These are phyloP conservation scores for Asteroscopus sphinx DNA, from an alignment of 2,888 invertebrate genomes.

Conservation along the genomic window DNA sequence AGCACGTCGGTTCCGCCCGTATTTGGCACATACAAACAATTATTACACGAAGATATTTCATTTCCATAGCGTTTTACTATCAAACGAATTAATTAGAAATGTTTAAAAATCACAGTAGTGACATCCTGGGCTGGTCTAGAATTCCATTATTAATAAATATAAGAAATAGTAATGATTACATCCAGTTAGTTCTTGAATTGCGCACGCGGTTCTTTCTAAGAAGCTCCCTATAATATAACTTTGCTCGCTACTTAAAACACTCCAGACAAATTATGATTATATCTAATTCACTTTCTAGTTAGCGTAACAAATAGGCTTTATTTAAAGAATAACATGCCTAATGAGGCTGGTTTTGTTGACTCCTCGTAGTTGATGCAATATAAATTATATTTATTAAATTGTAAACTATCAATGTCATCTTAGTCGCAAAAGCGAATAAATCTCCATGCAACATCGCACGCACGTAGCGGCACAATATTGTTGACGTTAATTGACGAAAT, in stretches of 20 bases:
- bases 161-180: constrained; percentile 65
- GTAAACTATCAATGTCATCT: constrained; percentile 7
- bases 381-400: background rate
- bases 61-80: background rate
- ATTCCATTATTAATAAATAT: constrained; percentile 65
- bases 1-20: constrained; percentile 72
- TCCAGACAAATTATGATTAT: constrained; percentile 71
- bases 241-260: constrained; percentile 64
- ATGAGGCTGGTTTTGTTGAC: constrained; percentile 9
- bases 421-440: constrained; percentile 40
- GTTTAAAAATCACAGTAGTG: constrained; percentile 34
- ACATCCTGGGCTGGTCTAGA: constrained; percentile 54
- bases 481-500: constrained; percentile 82
- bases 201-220: constrained; percentile 64
- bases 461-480: constrained; percentile 72
- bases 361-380: background rate
- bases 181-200: constrained; percentile 58
- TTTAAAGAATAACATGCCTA: constrained; percentile 21
- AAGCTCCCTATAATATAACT: constrained; percentile 72
- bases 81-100: constrained; percentile 16
- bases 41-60: constrained; percentile 13
- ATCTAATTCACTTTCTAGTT: constrained; percentile 77
- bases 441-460: constrained; percentile 59
- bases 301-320: constrained; percentile 59
- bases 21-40: constrained; percentile 35